phyloP scores from a whole-genome alignment of 2,113 vertebrate species.

The Amblyopsis rosae region DNA sequence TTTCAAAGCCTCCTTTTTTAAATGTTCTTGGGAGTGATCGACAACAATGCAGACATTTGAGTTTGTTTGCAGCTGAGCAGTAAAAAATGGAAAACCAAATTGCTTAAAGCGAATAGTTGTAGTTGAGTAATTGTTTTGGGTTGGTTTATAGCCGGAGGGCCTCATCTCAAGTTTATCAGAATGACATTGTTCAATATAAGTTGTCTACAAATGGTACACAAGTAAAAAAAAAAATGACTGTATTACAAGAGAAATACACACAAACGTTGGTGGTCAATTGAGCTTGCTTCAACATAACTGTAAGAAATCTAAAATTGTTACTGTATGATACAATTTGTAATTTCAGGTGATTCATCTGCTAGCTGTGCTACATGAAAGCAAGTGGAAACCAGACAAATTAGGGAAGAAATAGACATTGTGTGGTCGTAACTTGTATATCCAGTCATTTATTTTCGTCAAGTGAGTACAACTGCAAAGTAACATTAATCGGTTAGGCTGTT shows the following conservation, averaged over 20 bases:
- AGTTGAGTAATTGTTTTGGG: constrained; percentile 27
- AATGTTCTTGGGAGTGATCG: constrained; percentile 9
- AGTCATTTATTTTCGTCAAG: no score
- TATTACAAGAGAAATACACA: neutral
- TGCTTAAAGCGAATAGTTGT: constrained; percentile 17
- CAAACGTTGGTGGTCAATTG: constrained; percentile 15
- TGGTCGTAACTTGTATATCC: no score
- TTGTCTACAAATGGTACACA: neutral
- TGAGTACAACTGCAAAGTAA: no score
- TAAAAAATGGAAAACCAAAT: constrained; percentile 22
- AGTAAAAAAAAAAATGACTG: neutral
- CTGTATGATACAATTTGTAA: constrained; percentile 2
- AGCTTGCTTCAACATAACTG: constrained; percentile 1
- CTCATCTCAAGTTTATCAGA: constrained; percentile 5
- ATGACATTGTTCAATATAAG: constrained; percentile 18
- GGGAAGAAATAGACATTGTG: neutral
- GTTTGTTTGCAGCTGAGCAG: neutral
- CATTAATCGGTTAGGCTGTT: no score
- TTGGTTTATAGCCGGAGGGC: constrained; percentile 22
- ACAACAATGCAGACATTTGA: neutral
- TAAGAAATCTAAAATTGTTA: neutral
- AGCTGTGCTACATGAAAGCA: neutral
- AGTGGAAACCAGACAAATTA: neutral
- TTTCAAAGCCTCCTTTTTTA: constrained; percentile 16
- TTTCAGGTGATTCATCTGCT: neutral